phyloP scores from a whole-genome alignment of 2,888 invertebrate genomes.

The Eupithecia exiguata region DNA sequence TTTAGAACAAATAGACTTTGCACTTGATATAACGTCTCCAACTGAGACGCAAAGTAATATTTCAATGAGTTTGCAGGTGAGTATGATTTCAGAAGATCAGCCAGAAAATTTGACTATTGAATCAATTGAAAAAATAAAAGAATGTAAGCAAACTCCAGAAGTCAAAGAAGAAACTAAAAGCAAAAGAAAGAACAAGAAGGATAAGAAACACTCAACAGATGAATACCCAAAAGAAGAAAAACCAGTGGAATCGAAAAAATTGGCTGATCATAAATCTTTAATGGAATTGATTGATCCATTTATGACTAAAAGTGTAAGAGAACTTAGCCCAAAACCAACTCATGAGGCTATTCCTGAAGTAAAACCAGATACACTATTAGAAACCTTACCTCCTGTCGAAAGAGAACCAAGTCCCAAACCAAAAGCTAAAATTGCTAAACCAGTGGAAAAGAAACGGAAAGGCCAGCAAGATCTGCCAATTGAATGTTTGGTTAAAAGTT shows the following conservation, averaged over 20 bases:
- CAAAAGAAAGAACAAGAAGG: conserved; percentile 55
- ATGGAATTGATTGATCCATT: conserved; percentile 20
- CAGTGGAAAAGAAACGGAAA: conserved; percentile 70
- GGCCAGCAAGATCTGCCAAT: conserved; percentile 43
- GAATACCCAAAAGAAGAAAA: conserved; percentile 31
- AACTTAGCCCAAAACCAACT: conserved; percentile 41
- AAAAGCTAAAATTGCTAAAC: conserved; percentile 71
- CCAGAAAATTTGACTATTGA: conserved; percentile 22
- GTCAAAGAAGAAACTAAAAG: conserved; percentile 39
- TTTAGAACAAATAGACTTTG: conserved; percentile 25
- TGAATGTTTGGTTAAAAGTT: conserved; percentile 13
- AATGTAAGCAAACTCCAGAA: conserved; percentile 28
- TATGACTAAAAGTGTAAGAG: conserved; percentile 23
- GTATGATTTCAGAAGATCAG: not conserved
- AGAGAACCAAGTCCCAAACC: conserved; percentile 52
- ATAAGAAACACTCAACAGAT: conserved; percentile 46
- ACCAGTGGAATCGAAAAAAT: not conserved
- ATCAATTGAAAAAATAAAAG: conserved; percentile 17
- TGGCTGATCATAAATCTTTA: not conserved
- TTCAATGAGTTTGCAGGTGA: conserved; percentile 19
- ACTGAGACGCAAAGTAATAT: conserved; percentile 4
- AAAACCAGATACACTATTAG: conserved; percentile 20
- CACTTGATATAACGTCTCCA: conserved; percentile 30
- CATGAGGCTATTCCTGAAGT: conserved; percentile 16
- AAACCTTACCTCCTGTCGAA: conserved; percentile 12